phyloP scores from a whole-genome alignment of 2,888 invertebrate species.

The Koerneria pararmatus region DNA sequence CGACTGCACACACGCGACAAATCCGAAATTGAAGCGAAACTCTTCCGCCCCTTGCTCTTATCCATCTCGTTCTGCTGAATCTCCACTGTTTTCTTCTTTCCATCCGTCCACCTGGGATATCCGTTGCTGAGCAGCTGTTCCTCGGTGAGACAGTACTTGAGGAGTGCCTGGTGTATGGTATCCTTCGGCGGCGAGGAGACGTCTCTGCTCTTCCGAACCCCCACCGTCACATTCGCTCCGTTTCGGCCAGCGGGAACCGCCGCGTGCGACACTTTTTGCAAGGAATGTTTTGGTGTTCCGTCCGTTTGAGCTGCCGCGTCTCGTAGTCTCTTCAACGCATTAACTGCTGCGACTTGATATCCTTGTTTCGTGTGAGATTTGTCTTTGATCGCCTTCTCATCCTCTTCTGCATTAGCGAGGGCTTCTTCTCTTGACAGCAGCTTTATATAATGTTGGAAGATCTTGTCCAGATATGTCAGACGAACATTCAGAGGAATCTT shows the following conservation, averaged over 20 bases:
- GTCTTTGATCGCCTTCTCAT: conserved; percentile 22
- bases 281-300: neutral
- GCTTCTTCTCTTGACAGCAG: neutral
- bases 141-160: conserved; percentile 31
- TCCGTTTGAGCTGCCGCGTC: neutral
- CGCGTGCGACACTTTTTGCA: conserved; percentile 18
- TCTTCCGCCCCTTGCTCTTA: conserved; percentile 14
- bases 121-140: conserved; percentile 33
- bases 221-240: conserved; percentile 14
- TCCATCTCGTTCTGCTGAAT: conserved; percentile 22
- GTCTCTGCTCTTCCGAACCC: conserved; percentile 13
- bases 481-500: conserved; percentile 21
- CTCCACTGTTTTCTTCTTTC: conserved; percentile 7
- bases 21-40: conserved; percentile 31
- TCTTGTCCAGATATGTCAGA: conserved; percentile 16
- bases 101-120: conserved; percentile 22
- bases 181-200: conserved; percentile 3
- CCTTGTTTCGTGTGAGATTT: conserved; percentile 18
- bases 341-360: conserved; percentile 18
- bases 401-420: conserved; percentile 17
- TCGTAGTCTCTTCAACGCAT: conserved; percentile 14
- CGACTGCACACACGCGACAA: conserved; percentile 61
- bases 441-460: conserved; percentile 22
- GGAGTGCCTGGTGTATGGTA: conserved; percentile 32
- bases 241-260: conserved; percentile 17